Evolutionary conservation across 1,140 invertebrate genomes (phyloP).

Genomic region (Proctacanthus coquilletti): DNA sequence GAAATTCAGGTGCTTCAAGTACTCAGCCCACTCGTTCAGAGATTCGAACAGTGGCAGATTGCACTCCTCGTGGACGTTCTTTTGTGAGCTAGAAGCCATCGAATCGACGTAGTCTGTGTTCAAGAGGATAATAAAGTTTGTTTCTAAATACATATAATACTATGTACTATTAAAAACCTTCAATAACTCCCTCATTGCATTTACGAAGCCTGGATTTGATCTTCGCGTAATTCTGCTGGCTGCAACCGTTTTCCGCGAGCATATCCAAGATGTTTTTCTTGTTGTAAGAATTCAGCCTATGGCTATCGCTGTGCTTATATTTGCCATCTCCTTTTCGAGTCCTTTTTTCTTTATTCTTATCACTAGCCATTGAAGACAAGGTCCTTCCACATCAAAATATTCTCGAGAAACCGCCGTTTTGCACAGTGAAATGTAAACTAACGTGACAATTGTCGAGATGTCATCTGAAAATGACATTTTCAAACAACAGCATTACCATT

Average conservation of each 20-base stretch:
- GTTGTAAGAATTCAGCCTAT: too few species aligned
- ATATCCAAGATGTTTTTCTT: background rate
- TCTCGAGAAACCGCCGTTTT: too few species aligned
- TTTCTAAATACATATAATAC: background rate
- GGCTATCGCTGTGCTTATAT: too few species aligned
- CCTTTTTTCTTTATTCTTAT: too few species aligned
- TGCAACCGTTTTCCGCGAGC: background rate
- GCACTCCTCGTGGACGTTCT: background rate
- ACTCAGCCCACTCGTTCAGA: background rate
- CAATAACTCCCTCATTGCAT: background rate
- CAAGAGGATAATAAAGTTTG: background rate
- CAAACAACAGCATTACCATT: too few species aligned
- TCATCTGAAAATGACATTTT: too few species aligned
- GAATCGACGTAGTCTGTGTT: background rate
- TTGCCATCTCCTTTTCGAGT: too few species aligned
- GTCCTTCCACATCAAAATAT: too few species aligned
- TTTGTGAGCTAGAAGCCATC: background rate
- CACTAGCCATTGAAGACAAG: too few species aligned
- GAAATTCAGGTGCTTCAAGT: background rate
- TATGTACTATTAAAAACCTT: too few species aligned
- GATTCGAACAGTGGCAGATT: background rate
- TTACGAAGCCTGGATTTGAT: background rate
- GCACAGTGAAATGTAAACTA: too few species aligned
- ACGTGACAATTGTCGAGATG: too few species aligned
- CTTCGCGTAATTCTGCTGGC: background rate